These are phyloP conservation scores for Pantelozetes paolii DNA, from an alignment of 2,888 invertebrate genomes.

Conservation along the genomic window DNA sequence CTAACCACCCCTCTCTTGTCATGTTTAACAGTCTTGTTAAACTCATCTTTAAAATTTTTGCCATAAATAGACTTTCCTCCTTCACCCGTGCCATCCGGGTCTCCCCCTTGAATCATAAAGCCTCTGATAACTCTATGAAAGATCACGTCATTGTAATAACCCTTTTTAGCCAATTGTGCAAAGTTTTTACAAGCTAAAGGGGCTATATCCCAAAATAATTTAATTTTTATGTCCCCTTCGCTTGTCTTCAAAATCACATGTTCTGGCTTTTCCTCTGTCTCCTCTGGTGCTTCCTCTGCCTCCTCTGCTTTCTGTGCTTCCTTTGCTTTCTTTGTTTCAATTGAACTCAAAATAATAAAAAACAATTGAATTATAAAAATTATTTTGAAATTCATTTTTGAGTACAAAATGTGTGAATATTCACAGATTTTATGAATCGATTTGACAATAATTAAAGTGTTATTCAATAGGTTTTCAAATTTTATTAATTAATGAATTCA, in stretches of 20 bases:
- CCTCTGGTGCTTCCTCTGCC: no score
- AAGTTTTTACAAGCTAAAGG: slow-evolving; percentile 79
- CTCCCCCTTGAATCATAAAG: slow-evolving; percentile 74
- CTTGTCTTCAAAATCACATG: background rate
- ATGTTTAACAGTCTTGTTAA: slow-evolving; percentile 71
- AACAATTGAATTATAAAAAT: no score
- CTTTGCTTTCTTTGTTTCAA: no score
- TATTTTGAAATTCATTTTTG: no score
- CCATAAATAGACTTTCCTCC: slow-evolving; percentile 84
- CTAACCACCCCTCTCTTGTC: slow-evolving; percentile 76
- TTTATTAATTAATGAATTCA: no score
- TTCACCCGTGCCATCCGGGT: slow-evolving; percentile 44
- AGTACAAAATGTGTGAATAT: no score
- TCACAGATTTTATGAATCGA: no score
- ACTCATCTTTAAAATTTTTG: slow-evolving; percentile 75
- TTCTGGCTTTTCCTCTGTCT: background rate
- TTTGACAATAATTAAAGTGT: no score
- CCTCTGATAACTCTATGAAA: slow-evolving; percentile 81
- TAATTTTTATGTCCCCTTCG: slow-evolving; percentile 62
- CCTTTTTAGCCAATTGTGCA: slow-evolving; percentile 42
- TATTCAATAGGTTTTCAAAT: no score
- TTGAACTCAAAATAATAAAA: no score
- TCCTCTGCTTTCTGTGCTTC: no score
- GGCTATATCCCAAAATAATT: slow-evolving; percentile 88
- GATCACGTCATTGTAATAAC: slow-evolving; percentile 63